These are phyloP conservation scores for Heloderma charlesbogerti DNA, from an alignment of 2,113 vertebrate genomes.

Conservation along the genomic window DNA sequence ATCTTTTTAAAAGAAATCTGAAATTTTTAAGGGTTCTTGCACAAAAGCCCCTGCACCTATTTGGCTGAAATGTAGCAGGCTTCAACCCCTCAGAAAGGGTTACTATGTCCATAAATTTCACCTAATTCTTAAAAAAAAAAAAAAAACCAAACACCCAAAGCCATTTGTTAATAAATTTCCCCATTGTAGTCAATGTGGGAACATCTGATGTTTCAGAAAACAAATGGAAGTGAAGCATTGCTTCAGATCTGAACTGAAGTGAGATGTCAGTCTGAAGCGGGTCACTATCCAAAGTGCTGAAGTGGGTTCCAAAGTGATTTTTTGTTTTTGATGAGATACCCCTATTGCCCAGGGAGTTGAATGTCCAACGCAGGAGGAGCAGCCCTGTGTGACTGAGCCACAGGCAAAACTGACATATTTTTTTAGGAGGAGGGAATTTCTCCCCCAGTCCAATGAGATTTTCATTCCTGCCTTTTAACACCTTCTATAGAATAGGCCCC, in stretches of 20 bases:
- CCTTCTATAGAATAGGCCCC: background rate
- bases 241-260: background rate
- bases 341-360: background rate
- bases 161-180: background rate
- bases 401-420: background rate
- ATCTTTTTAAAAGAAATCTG: no score
- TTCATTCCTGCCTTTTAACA: background rate
- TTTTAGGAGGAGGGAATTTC: background rate
- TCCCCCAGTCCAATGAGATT: background rate
- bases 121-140: background rate
- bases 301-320: background rate
- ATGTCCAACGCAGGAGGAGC: background rate
- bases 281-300: background rate
- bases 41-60: no score
- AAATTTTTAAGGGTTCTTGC: no score
- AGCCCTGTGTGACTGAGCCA: background rate
- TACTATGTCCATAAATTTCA: background rate
- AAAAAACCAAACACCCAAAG: no score
- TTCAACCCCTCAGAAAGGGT: background rate
- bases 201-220: background rate
- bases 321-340: background rate
- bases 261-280: background rate
- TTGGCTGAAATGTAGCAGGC: background rate
- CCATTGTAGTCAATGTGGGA: background rate
- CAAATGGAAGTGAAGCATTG: background rate